Evolutionary conservation across 2,113 vertebrate species (phyloP), one percentile per base, ranked within the genome.

Genomic region (Carassius gibelio): DNA sequence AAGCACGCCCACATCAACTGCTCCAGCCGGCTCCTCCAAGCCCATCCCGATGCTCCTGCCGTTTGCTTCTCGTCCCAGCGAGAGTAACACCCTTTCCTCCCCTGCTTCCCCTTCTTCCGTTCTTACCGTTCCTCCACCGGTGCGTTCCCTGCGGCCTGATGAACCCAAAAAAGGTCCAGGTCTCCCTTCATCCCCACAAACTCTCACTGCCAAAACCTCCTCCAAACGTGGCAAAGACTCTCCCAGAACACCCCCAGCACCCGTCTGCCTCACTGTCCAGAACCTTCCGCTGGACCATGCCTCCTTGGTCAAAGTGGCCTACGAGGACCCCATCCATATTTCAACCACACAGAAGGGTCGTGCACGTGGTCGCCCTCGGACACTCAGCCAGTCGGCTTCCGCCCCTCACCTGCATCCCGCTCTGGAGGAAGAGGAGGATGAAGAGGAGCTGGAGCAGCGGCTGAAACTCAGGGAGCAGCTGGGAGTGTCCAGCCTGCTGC

Each of bases 251-350:
- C 64, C 89, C 0, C 77, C 85, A 5, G 34, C 83, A 0, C 89
- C 92, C 4, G 92, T 95, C 45, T 96, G 95, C 84, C 94, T 95
- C 88, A 97, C 97, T 3, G 96, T 97, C 85, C 95, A 96, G 86
- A 97, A 97, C 89, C 92, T 98, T 68, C 97, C 96, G 0, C 87
- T 96, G 91, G 97, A 98, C 91, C 97, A 98, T 0, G 96, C 97
- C 0, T 96, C 96, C 36, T 92, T 98, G 92, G 97, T 97, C 85
- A 95, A 95, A 85, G 93, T 95, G 84, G 91, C 93, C 34, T 93
- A 91, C 50, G 93, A 94, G 88, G 93, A 94, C 81, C 92, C 91
- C 8, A 23, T 83, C 23, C 89, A 92, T 1, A 68, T 83, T 15
- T 75, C 91, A 0, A 75, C 88, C 0, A 81, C 88, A 5, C 90